Evolutionary conservation across 1,140 invertebrate species (phyloP), one percentile per base, ranked within the genome.

Genomic region (Myzus persicae): DNA sequence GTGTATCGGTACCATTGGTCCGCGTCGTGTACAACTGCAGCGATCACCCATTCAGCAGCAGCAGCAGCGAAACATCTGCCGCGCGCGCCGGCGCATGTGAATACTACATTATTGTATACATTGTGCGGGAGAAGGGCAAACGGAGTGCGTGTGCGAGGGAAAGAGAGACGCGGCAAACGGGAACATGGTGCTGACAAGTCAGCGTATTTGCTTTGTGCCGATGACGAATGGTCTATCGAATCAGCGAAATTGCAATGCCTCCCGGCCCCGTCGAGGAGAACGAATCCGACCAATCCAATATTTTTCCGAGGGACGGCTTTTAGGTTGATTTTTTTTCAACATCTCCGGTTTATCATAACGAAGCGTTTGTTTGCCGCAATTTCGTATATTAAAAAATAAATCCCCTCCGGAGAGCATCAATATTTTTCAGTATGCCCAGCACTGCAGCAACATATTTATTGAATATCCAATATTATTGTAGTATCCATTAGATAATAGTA

Each of bases 111-210:
- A 42, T 85, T 42, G 38, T 87, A 87, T 87, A 44, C 11, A 44
- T 42, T 40, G 38, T 26, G 40, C 22, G 38, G 14, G 42, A 44
- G 31, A n/a, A 48, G 46, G 46, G 20, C 46, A 48, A 18, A 48
- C 46, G 14, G 46, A 48, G 18, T 48, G 14, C 20, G 46, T 31
- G 24, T 31, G 40, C 24, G 26, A 31, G 42, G 24, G 90, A 31
- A 14, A 84, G 82, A 40, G 82, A 42, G 38, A 84, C 8, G 26
- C 8, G 82, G 44, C 26, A 82, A 44, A 46, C 31, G 24, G 81
- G 48, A 93, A 93, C 91, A 93, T 85, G 91, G 91, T 93, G 91
- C 81, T 93, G 91, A 93, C 91, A 93, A 93, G 91, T 93, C 91
- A 40, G 88, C 88, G 88, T 54, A 48, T 93, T 93, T 85, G 91